A percentile compares a stretch with the other conserved stretches of the same genome.
phyloP scores from a whole-genome alignment of 2,888 invertebrate species.

The Leistus spinibarbis region DNA sequence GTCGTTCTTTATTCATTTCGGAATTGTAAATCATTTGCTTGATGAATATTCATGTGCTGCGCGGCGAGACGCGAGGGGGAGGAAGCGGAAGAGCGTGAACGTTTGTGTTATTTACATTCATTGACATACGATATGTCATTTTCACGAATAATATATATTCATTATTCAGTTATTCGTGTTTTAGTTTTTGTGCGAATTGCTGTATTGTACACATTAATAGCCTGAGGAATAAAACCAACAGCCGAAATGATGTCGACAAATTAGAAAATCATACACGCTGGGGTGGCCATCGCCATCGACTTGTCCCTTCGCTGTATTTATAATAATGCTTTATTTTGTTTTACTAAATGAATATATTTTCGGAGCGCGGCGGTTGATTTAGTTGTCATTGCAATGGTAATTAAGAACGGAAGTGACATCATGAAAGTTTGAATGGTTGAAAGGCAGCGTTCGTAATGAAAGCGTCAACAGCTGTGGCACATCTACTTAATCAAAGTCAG shows the following conservation, averaged over 20 bases:
- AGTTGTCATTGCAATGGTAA: background rate
- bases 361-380: too few species aligned
- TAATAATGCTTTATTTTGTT: too few species aligned
- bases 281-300: background rate
- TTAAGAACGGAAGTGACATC: background rate
- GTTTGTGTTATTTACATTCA: slow-evolving; percentile 36
- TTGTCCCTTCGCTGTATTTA: background rate
- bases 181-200: slow-evolving; percentile 39
- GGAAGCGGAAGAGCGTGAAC: background rate
- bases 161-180: slow-evolving; percentile 40
- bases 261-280: background rate
- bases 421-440: background rate
- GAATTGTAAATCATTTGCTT: slow-evolving; percentile 45
- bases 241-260: slow-evolving; percentile 15
- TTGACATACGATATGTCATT: slow-evolving; percentile 46
- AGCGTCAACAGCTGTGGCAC: background rate
- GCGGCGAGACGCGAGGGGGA: slow-evolving; percentile 13
- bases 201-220: slow-evolving; percentile 38
- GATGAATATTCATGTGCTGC: slow-evolving; percentile 33
- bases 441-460: background rate
- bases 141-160: slow-evolving; percentile 45
- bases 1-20: slow-evolving; percentile 39
- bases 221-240: slow-evolving; percentile 27
- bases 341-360: too few species aligned
- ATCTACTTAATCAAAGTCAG: background rate